These are phyloP conservation scores for Adrianichthys oophorus DNA, from an alignment of 2,797 vertebrate species.

Conservation along the genomic window DNA sequence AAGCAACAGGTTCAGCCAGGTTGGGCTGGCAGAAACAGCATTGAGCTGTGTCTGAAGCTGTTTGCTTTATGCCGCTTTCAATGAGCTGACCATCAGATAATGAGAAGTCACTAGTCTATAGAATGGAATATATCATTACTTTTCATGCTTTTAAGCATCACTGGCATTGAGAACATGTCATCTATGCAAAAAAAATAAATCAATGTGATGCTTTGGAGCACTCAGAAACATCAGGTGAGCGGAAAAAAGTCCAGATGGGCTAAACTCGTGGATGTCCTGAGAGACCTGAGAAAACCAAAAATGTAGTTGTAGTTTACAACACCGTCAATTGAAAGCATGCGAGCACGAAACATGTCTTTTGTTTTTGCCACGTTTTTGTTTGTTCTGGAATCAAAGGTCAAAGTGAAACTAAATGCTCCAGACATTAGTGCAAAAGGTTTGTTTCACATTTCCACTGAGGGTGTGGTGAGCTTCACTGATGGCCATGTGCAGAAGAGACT, in stretches of 20 bases:
- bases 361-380: no score
- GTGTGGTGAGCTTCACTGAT: no score
- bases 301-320: no score
- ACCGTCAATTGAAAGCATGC: no score
- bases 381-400: no score
- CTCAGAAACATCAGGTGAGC: neutral
- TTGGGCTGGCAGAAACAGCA: slow-evolving; percentile 25
- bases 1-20: slow-evolving; percentile 28
- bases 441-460: no score
- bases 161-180: slow-evolving; percentile 32
- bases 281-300: slow-evolving; percentile 15
- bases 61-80: slow-evolving; percentile 33
- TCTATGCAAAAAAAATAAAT: slow-evolving; percentile 31
- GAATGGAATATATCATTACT: slow-evolving; percentile 43
- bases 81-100: slow-evolving; percentile 58
- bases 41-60: slow-evolving; percentile 38
- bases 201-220: slow-evolving; percentile 14
- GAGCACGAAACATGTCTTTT: no score
- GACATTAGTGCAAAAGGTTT: no score
- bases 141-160: slow-evolving; percentile 39
- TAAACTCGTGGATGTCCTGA: slow-evolving; percentile 18
- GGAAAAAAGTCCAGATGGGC: slow-evolving; percentile 12
- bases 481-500: no score
- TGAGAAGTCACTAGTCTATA: slow-evolving; percentile 53
- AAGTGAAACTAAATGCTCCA: no score